Base-by-base conservation (phyloP, 1,140 invertebrate species). In the Ostrea edulis region DNA sequence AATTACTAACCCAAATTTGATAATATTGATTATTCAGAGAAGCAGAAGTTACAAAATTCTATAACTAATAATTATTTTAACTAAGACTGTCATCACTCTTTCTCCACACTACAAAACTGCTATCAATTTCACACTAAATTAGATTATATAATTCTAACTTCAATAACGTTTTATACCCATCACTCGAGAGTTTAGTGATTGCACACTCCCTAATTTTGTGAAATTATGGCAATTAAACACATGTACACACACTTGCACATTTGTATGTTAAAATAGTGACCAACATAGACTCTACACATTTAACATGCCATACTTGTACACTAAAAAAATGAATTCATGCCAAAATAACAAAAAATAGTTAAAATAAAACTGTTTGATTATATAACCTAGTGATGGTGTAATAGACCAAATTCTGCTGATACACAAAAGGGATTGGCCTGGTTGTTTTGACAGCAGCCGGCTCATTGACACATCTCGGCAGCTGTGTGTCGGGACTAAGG, bases 401-500 rank as follows among this genome's bases (percentile, higher is more conserved):
- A 20, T 58, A 44, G 1, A 58, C 55, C 55, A 58, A 14, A 58
- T 20, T 58, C 55, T 17, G 55, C 14, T 58, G 55, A 14, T 14
- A 20, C 14, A 20, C 55, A 20, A 14, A 20, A 20, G 55, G 12
- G 14, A 20, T 58, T 5, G 11, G 55, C 12, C 68, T 71, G 68
- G 68, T 71, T 71, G 68, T 71, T 71, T 71, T 71, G 68, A 71
- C 68, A 71, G 68, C 68, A 71, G 29, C 68, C 22, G n/a, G 68
- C 68, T 71, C 68, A 71, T 25, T 25, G 29, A 71, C 68, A 71
- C 68, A 71, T 71, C 68, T 71, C 68, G 68, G 68, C 68, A 71
- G 68, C 68, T 71, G 22, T 71, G 68, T 35, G 68, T 71, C 68
- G 68, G 68, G 68, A 71, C 68, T n/a, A 35, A 35, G 25, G 68